A percentile compares a stretch with the other conserved stretches of the same genome.
Evolutionary conservation across 2,113 vertebrate genomes (phyloP).

Genomic region (Hemiprocne comata): DNA sequence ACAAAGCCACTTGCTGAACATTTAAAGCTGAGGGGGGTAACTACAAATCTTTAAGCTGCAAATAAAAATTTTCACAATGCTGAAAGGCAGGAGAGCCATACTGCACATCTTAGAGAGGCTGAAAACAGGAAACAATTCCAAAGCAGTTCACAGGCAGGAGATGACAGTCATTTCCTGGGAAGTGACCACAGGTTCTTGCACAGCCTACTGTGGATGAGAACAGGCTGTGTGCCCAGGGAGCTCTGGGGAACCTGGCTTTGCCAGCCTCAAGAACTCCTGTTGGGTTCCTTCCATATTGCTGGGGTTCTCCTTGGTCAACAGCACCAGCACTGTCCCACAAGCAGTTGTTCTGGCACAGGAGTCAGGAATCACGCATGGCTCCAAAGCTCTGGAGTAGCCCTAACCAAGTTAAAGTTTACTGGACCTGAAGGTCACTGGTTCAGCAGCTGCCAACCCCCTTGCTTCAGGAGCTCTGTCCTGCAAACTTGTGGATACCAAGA

Average conservation of each 20-base stretch:
- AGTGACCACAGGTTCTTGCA: background rate
- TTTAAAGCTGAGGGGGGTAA: background rate
- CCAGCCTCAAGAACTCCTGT: background rate
- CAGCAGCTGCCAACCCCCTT: background rate
- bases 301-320: background rate
- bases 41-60: background rate
- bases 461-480: background rate
- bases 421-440: background rate
- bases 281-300: fast-evolving
- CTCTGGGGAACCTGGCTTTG: background rate
- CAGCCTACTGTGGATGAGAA: background rate
- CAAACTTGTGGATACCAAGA: no score
- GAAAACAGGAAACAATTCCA: background rate
- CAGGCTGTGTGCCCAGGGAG: fast-evolving
- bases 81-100: background rate
- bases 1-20: background rate
- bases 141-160: background rate
- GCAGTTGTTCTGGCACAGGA: background rate
- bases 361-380: background rate
- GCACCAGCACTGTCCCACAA: fast-evolving
- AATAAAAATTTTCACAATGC: background rate
- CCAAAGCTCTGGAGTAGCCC: fast-evolving
- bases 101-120: background rate
- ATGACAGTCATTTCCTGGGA: background rate
- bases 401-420: background rate